Evolutionary conservation across 2,888 invertebrate genomes (phyloP).

Genomic region (Homarus gammarus): DNA sequence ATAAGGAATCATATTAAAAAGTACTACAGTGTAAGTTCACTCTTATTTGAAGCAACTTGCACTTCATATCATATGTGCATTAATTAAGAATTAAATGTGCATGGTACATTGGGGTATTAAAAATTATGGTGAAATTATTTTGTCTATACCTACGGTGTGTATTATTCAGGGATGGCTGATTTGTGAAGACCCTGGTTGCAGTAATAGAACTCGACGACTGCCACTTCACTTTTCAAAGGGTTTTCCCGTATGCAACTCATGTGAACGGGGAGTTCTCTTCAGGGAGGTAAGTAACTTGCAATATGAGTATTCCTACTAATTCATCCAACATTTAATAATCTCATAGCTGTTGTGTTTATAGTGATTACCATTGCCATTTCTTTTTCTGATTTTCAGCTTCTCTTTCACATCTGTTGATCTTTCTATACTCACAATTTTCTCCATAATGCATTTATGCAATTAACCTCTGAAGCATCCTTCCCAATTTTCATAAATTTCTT

Average conservation of each 20-base stretch:
- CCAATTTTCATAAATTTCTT: too few relatives aligned
- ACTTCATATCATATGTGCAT: background rate
- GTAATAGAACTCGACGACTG: slow-evolving; percentile 84
- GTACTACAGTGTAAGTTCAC: slow-evolving; percentile 85
- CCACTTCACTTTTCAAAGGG: slow-evolving; percentile 82
- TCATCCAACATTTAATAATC: too few relatives aligned
- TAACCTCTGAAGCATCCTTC: too few relatives aligned
- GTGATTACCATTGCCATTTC: background rate
- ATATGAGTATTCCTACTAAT: too few relatives aligned
- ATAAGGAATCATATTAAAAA: slow-evolving; percentile 85
- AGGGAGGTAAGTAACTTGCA: slow-evolving; percentile 81
- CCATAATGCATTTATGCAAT: too few relatives aligned
- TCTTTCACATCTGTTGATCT: too few relatives aligned
- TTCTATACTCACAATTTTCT: too few relatives aligned
- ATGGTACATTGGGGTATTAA: background rate
- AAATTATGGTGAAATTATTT: background rate
- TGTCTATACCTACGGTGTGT: background rate
- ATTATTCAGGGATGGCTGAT: slow-evolving; percentile 84
- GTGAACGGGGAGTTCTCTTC: slow-evolving; percentile 88
- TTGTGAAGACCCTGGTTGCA: slow-evolving; percentile 94
- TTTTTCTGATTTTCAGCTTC: background rate
- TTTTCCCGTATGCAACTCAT: slow-evolving; percentile 87
- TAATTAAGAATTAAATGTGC: background rate
- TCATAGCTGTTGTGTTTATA: too few relatives aligned
- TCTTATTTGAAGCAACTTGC: background rate